phyloP scores from a whole-genome alignment of 1,140 invertebrate genomes.

The Tetramorium parvispinum region DNA sequence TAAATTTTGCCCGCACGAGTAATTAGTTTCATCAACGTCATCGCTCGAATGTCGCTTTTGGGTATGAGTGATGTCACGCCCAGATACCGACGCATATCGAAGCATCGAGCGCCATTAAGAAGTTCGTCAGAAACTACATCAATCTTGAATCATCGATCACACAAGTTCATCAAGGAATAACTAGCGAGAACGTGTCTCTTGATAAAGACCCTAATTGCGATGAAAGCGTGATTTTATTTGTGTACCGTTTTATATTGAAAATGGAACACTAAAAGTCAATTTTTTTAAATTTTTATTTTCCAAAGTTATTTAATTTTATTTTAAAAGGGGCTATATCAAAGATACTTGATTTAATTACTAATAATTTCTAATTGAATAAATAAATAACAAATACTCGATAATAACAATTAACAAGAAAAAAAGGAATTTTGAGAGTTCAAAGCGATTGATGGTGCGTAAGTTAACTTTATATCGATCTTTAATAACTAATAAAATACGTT shows the following conservation, averaged over 20 bases:
- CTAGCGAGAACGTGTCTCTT: neutral
- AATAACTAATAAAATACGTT: too few relatives aligned
- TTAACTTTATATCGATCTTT: too few relatives aligned
- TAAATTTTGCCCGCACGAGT: conserved; percentile 16
- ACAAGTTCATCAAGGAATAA: conserved; percentile 10
- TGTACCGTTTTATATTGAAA: neutral
- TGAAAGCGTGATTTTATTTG: neutral
- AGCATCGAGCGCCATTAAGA: conserved; percentile 41
- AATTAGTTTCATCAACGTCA: conserved; percentile 55
- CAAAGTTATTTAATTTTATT: neutral
- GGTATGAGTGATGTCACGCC: conserved; percentile 23
- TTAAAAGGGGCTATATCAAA: too few relatives aligned
- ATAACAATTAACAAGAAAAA: too few relatives aligned
- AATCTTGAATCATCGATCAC: conserved; percentile 34
- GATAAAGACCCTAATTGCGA: neutral
- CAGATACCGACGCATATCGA: conserved; percentile 29
- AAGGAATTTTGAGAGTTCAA: too few relatives aligned
- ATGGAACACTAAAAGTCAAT: neutral
- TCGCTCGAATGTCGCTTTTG: conserved; percentile 33
- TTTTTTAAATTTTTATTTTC: neutral
- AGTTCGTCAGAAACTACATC: conserved; percentile 27
- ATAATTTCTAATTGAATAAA: too few relatives aligned
- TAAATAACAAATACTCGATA: too few relatives aligned
- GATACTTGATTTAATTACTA: too few relatives aligned
- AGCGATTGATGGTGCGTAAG: too few relatives aligned